Base-by-base conservation (phyloP, 2,888 invertebrate genomes). In the Tridacna crocea region DNA sequence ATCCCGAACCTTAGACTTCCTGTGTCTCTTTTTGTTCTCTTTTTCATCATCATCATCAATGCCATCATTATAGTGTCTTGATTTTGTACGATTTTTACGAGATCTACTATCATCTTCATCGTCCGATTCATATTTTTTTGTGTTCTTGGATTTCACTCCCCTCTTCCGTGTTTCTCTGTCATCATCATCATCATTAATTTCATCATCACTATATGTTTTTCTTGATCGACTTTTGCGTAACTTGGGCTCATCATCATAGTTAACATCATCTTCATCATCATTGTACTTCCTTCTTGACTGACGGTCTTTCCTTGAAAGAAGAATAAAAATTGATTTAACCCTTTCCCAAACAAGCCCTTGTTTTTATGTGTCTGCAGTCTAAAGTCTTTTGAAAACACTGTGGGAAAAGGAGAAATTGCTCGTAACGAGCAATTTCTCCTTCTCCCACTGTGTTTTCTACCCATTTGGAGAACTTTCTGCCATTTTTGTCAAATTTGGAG, bases 181-280 rank as follows among this genome's bases (percentile, higher is more conserved):
- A 72, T 75, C 79, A 36, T 77, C 72, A 51, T 79, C 81, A 77
- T 85, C 80, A 36, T 36, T 36, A 36, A 4, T 36, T 22, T 84
- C 77, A 61, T 83, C 85, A 61, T 86, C 82, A 48, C 77, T 74
- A 8, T 83, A 63, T 60, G 48, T 72, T 73, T 73, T 77, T 73
- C 75, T 55, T 61, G 72, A 77, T 75, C 79, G 60, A 72, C 48
- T 66, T 79, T 79, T 72, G 22, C 55, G 66, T 22, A 63, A n/a
- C 17, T 87, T 78, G 22, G 77, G 79, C 13, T 83, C 82, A 46
- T 80, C 72, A n/a, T n/a, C 36, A 36, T 36, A 36, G 8, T 36
- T 36, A 12, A 75, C 78, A 36, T 82, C 82, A 19, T 85, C 80
- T 26, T 85, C 76, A 22, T 87, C 84, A n/a, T 87, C 83, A 27